Base-by-base conservation (phyloP, 1,140 invertebrate genomes). In the Brachionus paranguensis region DNA sequence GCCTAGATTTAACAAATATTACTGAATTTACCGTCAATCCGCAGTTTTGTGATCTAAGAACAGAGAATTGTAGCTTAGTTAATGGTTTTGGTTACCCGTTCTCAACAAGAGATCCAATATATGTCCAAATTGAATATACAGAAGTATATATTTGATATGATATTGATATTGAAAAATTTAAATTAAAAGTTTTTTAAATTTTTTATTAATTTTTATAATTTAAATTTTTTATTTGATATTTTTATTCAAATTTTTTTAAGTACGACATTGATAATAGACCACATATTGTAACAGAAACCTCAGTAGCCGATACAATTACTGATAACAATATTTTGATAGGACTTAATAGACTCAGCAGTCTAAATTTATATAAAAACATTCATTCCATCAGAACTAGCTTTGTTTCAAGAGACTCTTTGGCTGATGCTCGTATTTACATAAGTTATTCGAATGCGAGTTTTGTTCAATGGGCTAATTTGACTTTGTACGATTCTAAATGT, bases 51-150 rank as follows among this genome's bases (percentile, higher is more conserved):
- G 78, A 81, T 68, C 29, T 81, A 68, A 81, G 78, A 60, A 64
- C 8, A n/a, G 47, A 55, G 20, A 43, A 60, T 20, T 81, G 78
- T 60, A 41, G 2, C 6, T 81, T 45, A 60, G 24, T 81, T 17
- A 81, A 81, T 33, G 78, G 33, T 14, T 81, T 64, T 81, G 78
- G 78, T 10, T 68, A 64, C 17, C 78, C 78, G 29, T 81, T 81
- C 29, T 60, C 64, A 24, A 64, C 33, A 64, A 60, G 17, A 29
- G 53, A 81, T 43, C 33, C 33, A 29, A 64, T 81, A 55, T 29
- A 64, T 45, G 78, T 43, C 4, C 14, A 68, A 64, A 20, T 81
- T 41, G 53, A 60, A 64, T 68, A 45, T n/a, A 81, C 37, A 64
- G 78, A 81, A 81, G 53, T 64, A 64, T n/a, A n/a, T n/a, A n/a